A percentile compares a stretch with the other conserved stretches of the same genome.
These are phyloP conservation scores for Microctenopoma lineatum DNA, from an alignment of 2,797 vertebrate species.

Conservation along the genomic window DNA sequence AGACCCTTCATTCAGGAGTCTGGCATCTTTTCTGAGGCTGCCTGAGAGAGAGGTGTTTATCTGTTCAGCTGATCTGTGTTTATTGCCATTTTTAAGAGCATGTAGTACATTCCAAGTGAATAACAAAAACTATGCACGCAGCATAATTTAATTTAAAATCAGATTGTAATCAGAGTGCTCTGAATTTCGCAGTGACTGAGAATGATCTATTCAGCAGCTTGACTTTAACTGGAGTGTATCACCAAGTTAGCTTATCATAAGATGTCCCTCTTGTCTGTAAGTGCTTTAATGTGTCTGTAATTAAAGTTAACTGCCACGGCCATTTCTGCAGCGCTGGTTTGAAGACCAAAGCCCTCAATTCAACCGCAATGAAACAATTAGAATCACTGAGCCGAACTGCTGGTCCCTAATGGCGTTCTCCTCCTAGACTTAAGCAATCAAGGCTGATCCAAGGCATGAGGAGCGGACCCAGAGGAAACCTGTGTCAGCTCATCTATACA, in stretches of 20 bases:
- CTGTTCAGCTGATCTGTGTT: constrained; percentile 40
- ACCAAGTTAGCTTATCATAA: constrained; percentile 64
- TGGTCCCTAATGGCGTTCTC: constrained; percentile 66
- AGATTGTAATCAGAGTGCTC: constrained; percentile 23
- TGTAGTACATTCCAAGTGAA: constrained; percentile 40
- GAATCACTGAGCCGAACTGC: constrained; percentile 67
- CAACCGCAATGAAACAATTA: constrained; percentile 80
- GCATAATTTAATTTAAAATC: constrained; percentile 15
- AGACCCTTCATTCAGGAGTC: constrained; percentile 41
- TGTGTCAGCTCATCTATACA: constrained; percentile 19
- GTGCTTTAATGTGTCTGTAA: constrained; percentile 77
- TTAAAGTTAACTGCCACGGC: constrained; percentile 76
- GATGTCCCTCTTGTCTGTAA: constrained; percentile 66
- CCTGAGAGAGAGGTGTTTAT: constrained; percentile 59
- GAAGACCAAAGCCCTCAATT: constrained; percentile 71
- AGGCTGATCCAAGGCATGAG: constrained; percentile 67
- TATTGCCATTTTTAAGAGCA: constrained; percentile 56
- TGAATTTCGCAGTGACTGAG: constrained; percentile 30
- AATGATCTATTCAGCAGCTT: constrained; percentile 41
- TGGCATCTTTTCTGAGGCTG: constrained; percentile 54
- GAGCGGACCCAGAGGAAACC: constrained; percentile 47
- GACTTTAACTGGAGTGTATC: constrained; percentile 53
- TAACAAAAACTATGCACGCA: constrained; percentile 34
- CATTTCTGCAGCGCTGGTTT: constrained; percentile 65
- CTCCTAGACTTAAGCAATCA: constrained; percentile 71